Evolutionary conservation across 2,797 vertebrate species (phyloP), one percentile per base, ranked within the genome.

Genomic region (Kryptolebias ocellatus): DNA sequence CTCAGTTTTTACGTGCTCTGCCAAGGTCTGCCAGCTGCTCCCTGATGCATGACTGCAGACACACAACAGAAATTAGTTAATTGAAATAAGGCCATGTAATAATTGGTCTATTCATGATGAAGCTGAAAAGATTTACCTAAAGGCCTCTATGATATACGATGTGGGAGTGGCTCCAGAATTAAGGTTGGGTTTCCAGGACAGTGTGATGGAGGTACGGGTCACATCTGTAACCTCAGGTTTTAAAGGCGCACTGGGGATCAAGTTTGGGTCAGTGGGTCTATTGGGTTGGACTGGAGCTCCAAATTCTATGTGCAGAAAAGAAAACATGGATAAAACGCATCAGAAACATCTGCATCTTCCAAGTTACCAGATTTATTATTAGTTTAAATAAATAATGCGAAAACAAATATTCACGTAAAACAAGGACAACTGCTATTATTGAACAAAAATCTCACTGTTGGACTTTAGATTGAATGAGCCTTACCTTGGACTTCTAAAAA

Each of bases 1-100:
- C 90, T 99, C 97, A 0, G 92, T 96, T 94, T 95, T 98, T 90
- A 99, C 96, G 72, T 98, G 96, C 82, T 99, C 97, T 17, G 96
- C 97, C 82, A 99, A 94, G 0, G 97, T 99, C 92, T 97, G 97
- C 98, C 98, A 99, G 91, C 95, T 99, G 94, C 98, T 99, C 28
- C 98, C 98, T 64, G 97, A 96, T 39, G 96, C 95, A 71, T 98
- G 97, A 90, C 98, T 99, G 82, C 34, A 47, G 59, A 78, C 46
- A 70, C 67, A 79, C 50, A 70, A 51, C 44, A 74, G 15, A 78
- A 28, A 45, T 0, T 59, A 62, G 64, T 39, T 17, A 46, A 3
- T 63, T 34, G 49, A 34, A 78, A 50, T 9, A 1, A 56, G 7
- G 16, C 45, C 16, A 11, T 5, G 28, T 5, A 65, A 27, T 52